phyloP scores from a whole-genome alignment of 2,797 vertebrate species.

The Smutsia temminckii region DNA sequence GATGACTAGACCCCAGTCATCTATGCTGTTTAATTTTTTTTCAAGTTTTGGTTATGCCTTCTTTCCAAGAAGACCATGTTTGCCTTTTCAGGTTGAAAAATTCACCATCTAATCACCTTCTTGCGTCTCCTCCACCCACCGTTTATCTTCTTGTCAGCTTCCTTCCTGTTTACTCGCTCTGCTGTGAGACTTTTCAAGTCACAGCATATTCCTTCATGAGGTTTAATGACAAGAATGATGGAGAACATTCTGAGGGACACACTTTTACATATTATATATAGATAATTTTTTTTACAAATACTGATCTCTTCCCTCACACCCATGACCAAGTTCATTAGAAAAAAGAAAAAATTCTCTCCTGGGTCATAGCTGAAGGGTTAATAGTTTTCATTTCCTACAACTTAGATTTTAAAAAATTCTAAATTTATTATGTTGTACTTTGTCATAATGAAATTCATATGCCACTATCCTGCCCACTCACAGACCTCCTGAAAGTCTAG shows the following conservation, averaged over 20 bases:
- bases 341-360: neutral
- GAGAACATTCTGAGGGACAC: neutral
- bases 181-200: neutral
- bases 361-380: neutral
- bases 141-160: neutral
- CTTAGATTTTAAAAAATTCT: neutral
- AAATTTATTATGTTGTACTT: neutral
- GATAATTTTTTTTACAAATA: neutral
- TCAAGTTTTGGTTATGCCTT: neutral
- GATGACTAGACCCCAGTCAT: neutral
- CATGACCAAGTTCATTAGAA: neutral
- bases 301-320: neutral
- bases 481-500: neutral
- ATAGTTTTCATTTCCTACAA: neutral
- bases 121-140: neutral
- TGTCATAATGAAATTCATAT: neutral
- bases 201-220: neutral
- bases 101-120: neutral
- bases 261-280: too few species aligned
- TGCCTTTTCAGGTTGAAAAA: neutral
- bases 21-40: neutral
- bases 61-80: neutral
- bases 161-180: neutral
- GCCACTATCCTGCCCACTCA: neutral
- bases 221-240: neutral